Base-by-base conservation (phyloP, 2,888 invertebrate species). In the Unio pictorum region DNA sequence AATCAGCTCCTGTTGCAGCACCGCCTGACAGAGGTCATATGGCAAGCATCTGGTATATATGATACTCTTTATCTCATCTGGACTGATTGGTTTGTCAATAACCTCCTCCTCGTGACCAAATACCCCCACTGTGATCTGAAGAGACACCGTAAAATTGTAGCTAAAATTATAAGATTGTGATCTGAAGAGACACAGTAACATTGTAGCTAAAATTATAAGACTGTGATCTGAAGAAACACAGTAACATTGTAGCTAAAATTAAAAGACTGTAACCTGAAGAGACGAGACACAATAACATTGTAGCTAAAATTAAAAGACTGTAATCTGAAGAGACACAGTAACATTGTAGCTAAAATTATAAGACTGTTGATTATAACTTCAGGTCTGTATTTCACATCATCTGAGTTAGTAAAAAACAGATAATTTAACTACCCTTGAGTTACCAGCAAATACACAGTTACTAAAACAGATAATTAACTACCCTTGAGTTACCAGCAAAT, bases 51-150 rank as follows among this genome's bases (percentile, higher is more conserved):
- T 88, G 66, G 84, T 85, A 90, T 98, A 99, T 92, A 99, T 94
- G 11, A 97, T 95, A 45, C 95, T 94, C 86, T 96, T 95, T 68
- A 99, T 96, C 91, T 98, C 98, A 2, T 94, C 94, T 0, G 99
- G 99, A 1, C 97, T 97, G 94, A 98, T 95, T 0, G 99, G 99
- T 87, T 98, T 97, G 90, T 97, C 97, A 86, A 99, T 95, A 2
- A 89, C 88, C 0, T 96, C 96, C 91, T 99, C 99, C 83, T 96
- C 95, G 81, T 95, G 95, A 0, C 97, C 97, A 86, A 96, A 95
- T 67, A 98, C 96, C 54, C 98, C 98, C 3, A 98, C 95, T 0
- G 98, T 97, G 72, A 97, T 91, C 95, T 90, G n/a, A 15, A 69
- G 58, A 62, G 20, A 57, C 6, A 61, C 3, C 56, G 17, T 26